These are phyloP conservation scores for Didymodactylos carnosus DNA, from an alignment of 2,888 invertebrate species.

Conservation along the genomic window DNA sequence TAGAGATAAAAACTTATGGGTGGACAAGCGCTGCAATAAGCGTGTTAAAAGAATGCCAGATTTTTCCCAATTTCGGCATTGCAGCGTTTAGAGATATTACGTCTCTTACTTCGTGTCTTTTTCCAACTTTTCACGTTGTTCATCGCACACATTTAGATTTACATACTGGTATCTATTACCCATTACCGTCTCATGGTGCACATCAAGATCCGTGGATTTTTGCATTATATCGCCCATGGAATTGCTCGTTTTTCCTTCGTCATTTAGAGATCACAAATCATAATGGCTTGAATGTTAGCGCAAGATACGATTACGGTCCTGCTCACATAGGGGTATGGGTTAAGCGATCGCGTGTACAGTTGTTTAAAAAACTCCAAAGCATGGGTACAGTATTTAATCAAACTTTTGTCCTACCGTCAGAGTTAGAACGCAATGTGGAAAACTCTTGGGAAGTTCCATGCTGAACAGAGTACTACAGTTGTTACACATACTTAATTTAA, in stretches of 20 bases:
- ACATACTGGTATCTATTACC: background rate
- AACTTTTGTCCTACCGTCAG: too few relatives aligned
- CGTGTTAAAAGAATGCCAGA: background rate
- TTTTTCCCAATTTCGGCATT: background rate
- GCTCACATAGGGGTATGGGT: too few relatives aligned
- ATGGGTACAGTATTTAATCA: too few relatives aligned
- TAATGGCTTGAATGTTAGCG: background rate
- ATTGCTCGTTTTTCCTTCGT: background rate
- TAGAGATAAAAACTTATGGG: background rate
- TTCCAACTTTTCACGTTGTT: background rate
- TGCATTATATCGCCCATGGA: background rate
- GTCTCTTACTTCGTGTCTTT: background rate
- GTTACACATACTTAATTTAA: too few relatives aligned
- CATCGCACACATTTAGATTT: background rate
- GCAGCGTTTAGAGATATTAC: background rate
- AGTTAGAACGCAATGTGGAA: too few relatives aligned
- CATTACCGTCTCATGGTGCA: background rate
- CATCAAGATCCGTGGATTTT: background rate
- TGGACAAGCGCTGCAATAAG: background rate
- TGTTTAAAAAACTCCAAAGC: too few relatives aligned
- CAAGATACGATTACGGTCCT: background rate
- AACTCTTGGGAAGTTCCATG: too few relatives aligned
- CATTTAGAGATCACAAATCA: background rate
- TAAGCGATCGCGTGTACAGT: too few relatives aligned
- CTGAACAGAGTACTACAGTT: too few relatives aligned